Evolutionary conservation across 64 coral and sea anemone genomes (phyloP).

Genomic region (Stylophora pistillata): DNA sequence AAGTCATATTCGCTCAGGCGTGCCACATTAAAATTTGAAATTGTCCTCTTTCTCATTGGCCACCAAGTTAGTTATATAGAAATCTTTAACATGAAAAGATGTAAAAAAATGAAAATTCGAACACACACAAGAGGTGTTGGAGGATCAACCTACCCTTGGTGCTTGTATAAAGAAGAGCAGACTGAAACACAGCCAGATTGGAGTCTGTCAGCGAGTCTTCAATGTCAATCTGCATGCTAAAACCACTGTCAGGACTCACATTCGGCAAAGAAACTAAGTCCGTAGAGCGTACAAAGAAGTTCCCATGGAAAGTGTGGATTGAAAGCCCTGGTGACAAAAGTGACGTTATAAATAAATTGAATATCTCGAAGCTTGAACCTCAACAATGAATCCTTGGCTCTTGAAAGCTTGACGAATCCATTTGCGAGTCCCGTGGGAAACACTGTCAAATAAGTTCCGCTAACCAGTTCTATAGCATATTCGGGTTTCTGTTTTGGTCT

Average conservation of each 20-base stretch:
- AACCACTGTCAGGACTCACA: conserved; percentile 88
- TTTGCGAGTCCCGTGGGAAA: no score
- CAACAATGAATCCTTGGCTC: no score
- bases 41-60: no score
- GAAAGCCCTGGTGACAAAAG: conserved; percentile 67
- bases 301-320: conserved; percentile 99
- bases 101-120: background rate
- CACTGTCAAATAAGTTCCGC: no score
- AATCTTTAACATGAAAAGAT: no score
- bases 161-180: conserved; percentile 95
- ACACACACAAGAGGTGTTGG: no score
- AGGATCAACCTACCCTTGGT: conserved; percentile 69
- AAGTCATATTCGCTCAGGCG: no score
- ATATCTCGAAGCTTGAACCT: background rate
- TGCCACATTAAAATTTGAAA: no score
- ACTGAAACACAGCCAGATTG: conserved; percentile 85
- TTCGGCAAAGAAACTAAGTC: conserved; percentile 98
- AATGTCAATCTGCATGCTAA: conserved; percentile 97
- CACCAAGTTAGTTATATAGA: no score
- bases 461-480: no score
- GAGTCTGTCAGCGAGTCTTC: conserved; percentile 89
- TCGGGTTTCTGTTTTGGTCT: no score
- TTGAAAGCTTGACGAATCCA: no score
- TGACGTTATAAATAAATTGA: background rate
- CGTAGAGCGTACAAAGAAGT: conserved; percentile 99